Percentiles rank a stretch among this genome's conserved stretches.
Conservation (phyloP, 2,797 vertebrate species). For the Vultur gryphus region DNA sequence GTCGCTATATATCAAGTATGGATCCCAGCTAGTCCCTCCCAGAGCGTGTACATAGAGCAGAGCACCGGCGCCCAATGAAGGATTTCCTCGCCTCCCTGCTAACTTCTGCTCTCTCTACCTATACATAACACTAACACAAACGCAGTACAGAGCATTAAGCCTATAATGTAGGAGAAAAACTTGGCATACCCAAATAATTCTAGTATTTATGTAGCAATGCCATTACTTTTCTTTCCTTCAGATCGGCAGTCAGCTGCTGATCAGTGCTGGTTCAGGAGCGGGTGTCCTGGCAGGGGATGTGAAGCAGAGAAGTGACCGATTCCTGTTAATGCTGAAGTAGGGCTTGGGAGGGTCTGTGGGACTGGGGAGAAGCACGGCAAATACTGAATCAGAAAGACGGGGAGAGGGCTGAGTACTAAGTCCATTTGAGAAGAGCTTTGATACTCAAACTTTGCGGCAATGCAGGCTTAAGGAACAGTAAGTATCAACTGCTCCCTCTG, state of each 20-base stretch:
- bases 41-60: fast-evolving
- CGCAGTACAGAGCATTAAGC: neutral
- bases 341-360: neutral
- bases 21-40: neutral
- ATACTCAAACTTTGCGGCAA: neutral
- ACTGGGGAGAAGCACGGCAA: neutral
- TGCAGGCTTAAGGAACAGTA: neutral
- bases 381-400: neutral
- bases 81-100: neutral
- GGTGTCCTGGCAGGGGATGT: neutral
- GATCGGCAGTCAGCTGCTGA: neutral
- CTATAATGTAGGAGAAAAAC: neutral
- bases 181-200: neutral
- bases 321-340: neutral
- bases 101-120: neutral
- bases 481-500: neutral
- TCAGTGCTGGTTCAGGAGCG: fast-evolving
- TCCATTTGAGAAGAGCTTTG: neutral
- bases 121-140: too few relatives aligned
- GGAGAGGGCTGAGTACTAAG: neutral
- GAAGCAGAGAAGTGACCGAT: neutral
- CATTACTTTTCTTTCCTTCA: neutral
- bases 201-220: neutral
- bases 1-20: too few relatives aligned
- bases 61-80: neutral